Evolutionary conservation across 1,140 invertebrate species (phyloP).

Genomic region (Melitaea cinxia): DNA sequence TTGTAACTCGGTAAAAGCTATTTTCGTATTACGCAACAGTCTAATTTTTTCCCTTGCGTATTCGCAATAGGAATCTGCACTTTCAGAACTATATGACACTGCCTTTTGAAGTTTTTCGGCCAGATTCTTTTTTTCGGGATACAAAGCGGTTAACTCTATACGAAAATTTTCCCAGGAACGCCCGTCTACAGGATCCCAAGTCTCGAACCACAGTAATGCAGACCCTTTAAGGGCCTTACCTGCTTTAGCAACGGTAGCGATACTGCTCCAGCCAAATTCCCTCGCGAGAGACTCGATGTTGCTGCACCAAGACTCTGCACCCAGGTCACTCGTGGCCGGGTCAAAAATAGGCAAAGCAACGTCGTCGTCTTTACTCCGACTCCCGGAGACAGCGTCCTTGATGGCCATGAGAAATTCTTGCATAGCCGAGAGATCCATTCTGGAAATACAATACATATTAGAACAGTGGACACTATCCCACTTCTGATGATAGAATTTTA

Average conservation of each 20-base stretch:
- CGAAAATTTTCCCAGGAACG: constrained; percentile 31
- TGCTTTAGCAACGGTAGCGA: constrained; percentile 30
- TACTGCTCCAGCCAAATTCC: constrained; percentile 30
- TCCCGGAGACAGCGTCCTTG: constrained; percentile 18
- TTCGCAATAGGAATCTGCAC: constrained; percentile 35
- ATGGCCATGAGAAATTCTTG: constrained; percentile 25
- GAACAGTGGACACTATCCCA: too few relatives aligned
- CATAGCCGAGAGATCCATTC: constrained; percentile 1
- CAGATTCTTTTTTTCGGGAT: constrained; percentile 37
- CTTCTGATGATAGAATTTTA: too few relatives aligned
- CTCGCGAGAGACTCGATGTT: constrained; percentile 24
- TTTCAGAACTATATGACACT: constrained; percentile 31
- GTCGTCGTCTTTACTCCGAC: constrained; percentile 26
- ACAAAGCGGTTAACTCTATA: constrained; percentile 2
- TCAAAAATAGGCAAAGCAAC: constrained; percentile 37
- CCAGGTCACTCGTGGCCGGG: constrained; percentile 28
- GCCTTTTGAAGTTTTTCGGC: constrained; percentile 37
- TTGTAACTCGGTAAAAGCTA: constrained; percentile 36
- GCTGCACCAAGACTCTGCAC: constrained; percentile 39
- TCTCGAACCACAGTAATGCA: constrained; percentile 40
- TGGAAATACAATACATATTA: too few relatives aligned
- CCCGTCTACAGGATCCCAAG: constrained; percentile 36
- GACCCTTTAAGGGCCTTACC: constrained; percentile 45
- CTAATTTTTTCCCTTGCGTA: constrained; percentile 41
- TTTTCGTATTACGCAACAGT: constrained; percentile 35